phyloP scores from a whole-genome alignment of 1,140 invertebrate species.

The Euglossa dilemma region DNA sequence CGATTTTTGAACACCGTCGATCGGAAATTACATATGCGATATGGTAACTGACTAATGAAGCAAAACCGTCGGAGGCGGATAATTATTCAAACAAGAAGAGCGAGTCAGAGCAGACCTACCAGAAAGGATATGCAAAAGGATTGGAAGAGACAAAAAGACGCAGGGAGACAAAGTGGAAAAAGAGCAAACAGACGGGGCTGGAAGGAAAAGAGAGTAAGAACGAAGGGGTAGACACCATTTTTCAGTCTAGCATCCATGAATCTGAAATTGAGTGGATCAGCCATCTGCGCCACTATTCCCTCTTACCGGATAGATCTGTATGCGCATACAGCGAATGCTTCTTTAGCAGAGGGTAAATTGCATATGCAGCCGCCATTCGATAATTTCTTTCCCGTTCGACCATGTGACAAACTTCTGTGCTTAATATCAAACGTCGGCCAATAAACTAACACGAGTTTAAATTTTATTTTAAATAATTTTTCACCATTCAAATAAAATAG shows the following conservation, averaged over 20 bases:
- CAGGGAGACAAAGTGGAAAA: constrained; percentile 28
- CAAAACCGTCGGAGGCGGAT: not conserved
- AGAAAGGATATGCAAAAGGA: constrained; percentile 21
- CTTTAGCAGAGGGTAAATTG: constrained; percentile 10
- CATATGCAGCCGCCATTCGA: constrained; percentile 17
- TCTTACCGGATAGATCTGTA: constrained; percentile 47
- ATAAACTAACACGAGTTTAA: not conserved
- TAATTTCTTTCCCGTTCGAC: not conserved
- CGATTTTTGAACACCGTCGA: not conserved
- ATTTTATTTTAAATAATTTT: too few species aligned
- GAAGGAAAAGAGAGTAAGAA: not conserved
- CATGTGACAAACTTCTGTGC: not conserved
- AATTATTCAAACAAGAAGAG: constrained; percentile 9
- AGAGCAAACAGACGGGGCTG: not conserved
- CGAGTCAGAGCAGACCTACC: not conserved
- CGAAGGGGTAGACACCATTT: constrained; percentile 65
- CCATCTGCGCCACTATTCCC: constrained; percentile 62
- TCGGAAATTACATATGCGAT: not conserved
- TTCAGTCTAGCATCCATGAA: constrained; percentile 71
- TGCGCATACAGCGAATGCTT: constrained; percentile 19
- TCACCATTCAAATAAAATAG: too few species aligned
- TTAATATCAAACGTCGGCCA: not conserved
- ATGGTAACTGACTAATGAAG: constrained; percentile 2
- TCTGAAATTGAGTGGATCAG: constrained; percentile 73
- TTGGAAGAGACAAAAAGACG: not conserved